Base-by-base conservation (phyloP, 2,888 invertebrate genomes). In the Amphipyra berbera region DNA sequence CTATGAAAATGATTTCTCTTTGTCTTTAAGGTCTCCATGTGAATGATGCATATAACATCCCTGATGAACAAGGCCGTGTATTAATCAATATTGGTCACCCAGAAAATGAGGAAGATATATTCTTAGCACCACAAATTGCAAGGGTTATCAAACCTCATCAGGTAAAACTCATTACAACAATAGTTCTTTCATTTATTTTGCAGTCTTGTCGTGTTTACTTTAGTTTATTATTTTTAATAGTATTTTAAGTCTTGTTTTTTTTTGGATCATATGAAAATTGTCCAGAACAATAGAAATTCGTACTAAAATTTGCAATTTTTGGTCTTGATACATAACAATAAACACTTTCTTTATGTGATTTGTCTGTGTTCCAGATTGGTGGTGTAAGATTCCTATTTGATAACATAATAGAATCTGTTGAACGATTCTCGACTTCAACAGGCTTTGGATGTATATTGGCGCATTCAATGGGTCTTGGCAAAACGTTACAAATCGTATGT, bases 381-480 rank as follows among this genome's bases (percentile, higher is more conserved):
- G 98, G 98, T n/a, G 97, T 98, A 13, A 95, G 99, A 61, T 99
- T 99, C 90, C 93, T 99, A 56, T 99, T 98, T 88, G 99, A 99
- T 91, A 99, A 99, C 89, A 97, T 99, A 27, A 97, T 99, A 76
- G 99, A 99, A 92, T 99, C 98, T 15, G 96, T 98, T 46, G 97
- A 97, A 67, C 96, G 98, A 76, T 99, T 97, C 89, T 97, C 97
- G 58, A 97, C 96, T 13, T 98, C 98, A 0, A 96, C 97, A 2
- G 99, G 99, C 10, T 99, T 99, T 90, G 99, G 99, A 12, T 99
- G 99, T 89, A 99, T 99, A 81, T 95, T 99, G 55, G 99, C 99
- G 0, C 99, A 99, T 95, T 99, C 99, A 46, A 99, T 99, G 99
- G 99, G 99, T 1, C 95, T 99, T 33, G 99, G 99, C n/a, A 99